A percentile compares a stretch with the other conserved stretches of the same genome.
phyloP scores from a whole-genome alignment of 2,113 vertebrate species.

The Budorcas taxicolor region DNA sequence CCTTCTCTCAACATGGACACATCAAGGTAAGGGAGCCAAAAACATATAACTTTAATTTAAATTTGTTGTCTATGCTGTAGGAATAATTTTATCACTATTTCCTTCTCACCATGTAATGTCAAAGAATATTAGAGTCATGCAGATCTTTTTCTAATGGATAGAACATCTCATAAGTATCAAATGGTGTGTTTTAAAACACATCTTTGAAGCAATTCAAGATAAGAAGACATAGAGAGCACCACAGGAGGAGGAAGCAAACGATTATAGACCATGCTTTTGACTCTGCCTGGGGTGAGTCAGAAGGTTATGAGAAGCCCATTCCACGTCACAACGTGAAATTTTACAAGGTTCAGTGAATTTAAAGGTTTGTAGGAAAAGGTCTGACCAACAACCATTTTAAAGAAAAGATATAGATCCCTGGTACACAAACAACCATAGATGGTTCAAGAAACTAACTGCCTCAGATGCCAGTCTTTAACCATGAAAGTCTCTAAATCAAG shows the following conservation, averaged over 20 bases:
- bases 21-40: background rate
- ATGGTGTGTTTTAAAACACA: background rate
- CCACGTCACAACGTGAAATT: background rate
- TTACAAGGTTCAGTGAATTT: background rate
- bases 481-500: background rate
- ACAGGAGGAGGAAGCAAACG: background rate
- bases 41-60: background rate
- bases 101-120: background rate
- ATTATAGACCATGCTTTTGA: background rate
- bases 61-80: background rate
- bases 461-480: background rate
- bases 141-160: background rate
- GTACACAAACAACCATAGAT: background rate
- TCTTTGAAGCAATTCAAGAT: background rate
- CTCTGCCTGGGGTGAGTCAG: background rate
- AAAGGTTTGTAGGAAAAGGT: background rate
- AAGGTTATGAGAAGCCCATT: background rate
- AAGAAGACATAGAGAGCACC: background rate
- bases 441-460: background rate
- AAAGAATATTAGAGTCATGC: background rate
- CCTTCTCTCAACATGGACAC: background rate
- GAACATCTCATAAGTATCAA: background rate
- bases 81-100: background rate
- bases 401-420: background rate
- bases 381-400: background rate